Base-by-base conservation (phyloP, 2,113 vertebrate genomes). In the Scopus umbretta region DNA sequence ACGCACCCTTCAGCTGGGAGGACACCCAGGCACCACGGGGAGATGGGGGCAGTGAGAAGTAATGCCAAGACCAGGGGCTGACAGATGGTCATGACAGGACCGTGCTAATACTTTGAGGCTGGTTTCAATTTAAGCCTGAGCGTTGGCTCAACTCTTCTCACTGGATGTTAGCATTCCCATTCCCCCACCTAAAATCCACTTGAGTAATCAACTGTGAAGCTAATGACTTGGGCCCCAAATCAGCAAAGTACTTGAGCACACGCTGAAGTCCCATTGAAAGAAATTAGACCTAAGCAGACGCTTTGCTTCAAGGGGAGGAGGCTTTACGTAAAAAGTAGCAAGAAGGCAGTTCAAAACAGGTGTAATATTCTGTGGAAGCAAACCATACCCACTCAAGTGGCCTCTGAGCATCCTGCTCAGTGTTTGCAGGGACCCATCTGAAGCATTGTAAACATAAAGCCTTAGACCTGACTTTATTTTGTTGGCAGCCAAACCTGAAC, bases 181-280 rank as follows among this genome's bases (percentile, higher is more conserved):
- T 88, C 74, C 67, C 45, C 45, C 67, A 62, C 67, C 72, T 62
- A 65, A 94, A 94, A 86, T 30, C 91, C 92, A 94, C 96, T 95
- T 88, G 90, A 95, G 91, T 94, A 96, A 97, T 95, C 95, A 97
- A 73, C 95, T 45, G 63, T 29, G 45, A 91, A 83, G 92, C 67
- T 95, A 73, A 88, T 52, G 83, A 86, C 88, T 92, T 3, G 9
- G 79, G 75, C 58, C 92, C 94, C 92, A 76, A 92, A 94, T 95
- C 91, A 96, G 95, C 80, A 23, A 72, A 83, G 80, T 65, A 53
- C 95, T 96, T 62, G 59, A 96, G 92, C 71, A 86, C 76, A 67
- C 18, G 58, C 86, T 96, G 88, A 94, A 96, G 94, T 79, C 88
- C 82, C 88, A 94, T 61, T 43, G 80, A 96, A 56, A 34, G 86